phyloP scores from a whole-genome alignment of 2,888 invertebrate genomes.

The Dolichopus griseipennis region DNA sequence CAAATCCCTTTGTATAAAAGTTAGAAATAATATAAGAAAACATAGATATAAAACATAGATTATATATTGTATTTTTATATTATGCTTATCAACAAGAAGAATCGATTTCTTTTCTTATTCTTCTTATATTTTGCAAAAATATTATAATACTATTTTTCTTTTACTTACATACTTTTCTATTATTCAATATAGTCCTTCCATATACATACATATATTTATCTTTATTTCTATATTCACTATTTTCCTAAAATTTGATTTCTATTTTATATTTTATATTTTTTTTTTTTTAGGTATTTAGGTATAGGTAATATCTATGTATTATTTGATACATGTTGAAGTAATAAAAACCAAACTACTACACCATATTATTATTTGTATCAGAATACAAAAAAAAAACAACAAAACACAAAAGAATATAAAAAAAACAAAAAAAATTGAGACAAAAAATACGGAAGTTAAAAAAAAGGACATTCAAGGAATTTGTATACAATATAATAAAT shows the following conservation, averaged over 20 bases:
- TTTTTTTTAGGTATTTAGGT: too few species aligned
- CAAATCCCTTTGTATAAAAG: too few species aligned
- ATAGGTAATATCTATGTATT: not conserved
- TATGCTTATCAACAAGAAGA: not conserved
- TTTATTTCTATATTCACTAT: not conserved
- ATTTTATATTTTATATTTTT: too few species aligned
- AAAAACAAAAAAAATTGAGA: too few species aligned
- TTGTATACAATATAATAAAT: not conserved
- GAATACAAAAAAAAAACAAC: not conserved
- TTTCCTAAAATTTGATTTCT: not conserved
- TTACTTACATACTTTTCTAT: not conserved
- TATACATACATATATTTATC: too few species aligned
- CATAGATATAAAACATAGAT: too few species aligned
- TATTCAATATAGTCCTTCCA: not conserved
- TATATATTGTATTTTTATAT: too few species aligned
- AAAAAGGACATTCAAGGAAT: not conserved
- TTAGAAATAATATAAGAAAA: too few species aligned
- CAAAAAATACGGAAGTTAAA: not conserved
- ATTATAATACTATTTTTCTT: not conserved
- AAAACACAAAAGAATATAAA: not conserved
- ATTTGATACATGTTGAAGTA: not conserved
- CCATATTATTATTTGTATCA: not conserved
- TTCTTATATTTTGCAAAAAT: too few species aligned
- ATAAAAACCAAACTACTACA: conserved; percentile 6
- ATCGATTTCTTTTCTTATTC: not conserved